Evolutionary conservation across 2,113 vertebrate genomes (phyloP).

Genomic region (Sceloporus undulatus): DNA sequence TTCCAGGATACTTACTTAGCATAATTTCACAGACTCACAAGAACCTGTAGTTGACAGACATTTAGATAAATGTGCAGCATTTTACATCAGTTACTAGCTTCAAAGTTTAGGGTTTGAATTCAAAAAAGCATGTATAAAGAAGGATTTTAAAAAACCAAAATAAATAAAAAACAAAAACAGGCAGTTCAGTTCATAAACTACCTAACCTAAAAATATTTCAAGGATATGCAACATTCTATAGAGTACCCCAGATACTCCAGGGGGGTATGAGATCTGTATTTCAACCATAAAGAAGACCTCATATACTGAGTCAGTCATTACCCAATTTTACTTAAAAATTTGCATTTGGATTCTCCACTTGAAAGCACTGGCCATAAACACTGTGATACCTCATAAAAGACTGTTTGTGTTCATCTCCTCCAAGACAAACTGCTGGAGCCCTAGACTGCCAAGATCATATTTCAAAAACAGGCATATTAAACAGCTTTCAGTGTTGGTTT

Average conservation of each 20-base stretch:
- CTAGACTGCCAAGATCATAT: neutral
- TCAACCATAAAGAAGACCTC: neutral
- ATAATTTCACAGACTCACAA: neutral
- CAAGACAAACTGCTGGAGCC: neutral
- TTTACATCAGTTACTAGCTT: neutral
- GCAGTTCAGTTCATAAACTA: neutral
- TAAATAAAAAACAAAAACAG: neutral
- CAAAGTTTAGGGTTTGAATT: neutral
- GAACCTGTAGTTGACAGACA: rapidly evolving
- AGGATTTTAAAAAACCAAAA: neutral
- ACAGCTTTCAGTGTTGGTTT: constrained; percentile 11
- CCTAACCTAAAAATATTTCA: neutral
- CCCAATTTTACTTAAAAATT: constrained; percentile 1
- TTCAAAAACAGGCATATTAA: constrained; percentile 10
- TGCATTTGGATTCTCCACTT: neutral
- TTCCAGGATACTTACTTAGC: neutral
- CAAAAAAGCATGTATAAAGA: neutral
- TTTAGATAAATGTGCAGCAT: constrained; percentile 38
- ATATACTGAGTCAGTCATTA: neutral
- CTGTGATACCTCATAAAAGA: neutral
- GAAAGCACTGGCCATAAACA: neutral
- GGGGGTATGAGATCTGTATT: neutral
- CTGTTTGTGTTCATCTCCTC: neutral
- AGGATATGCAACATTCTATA: neutral
- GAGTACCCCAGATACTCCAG: neutral